Percentiles rank a stretch among this genome's conserved stretches.
These are phyloP conservation scores for Phorcus lineatus DNA, from an alignment of 2,888 invertebrate species.

Conservation along the genomic window DNA sequence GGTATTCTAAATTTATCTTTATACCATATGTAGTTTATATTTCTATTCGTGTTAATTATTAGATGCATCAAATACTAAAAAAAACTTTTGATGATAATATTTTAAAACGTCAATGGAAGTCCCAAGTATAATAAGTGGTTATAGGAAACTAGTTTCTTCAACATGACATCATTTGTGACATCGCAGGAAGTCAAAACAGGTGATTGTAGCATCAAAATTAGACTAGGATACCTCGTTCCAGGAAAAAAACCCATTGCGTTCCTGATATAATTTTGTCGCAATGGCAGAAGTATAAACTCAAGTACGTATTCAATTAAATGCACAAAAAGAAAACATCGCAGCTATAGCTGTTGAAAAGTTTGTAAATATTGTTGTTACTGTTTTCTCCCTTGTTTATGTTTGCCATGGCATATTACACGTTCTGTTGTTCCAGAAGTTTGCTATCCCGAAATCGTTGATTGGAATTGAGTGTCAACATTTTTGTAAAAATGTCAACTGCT, in stretches of 20 bases:
- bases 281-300: not conserved
- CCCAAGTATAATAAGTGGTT: too few relatives aligned
- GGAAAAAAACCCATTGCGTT: not conserved
- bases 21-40: too few relatives aligned
- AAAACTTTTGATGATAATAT: too few relatives aligned
- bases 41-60: too few relatives aligned
- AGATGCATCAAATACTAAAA: too few relatives aligned
- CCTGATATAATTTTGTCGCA: not conserved
- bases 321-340: not conserved
- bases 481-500: too few relatives aligned
- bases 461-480: too few relatives aligned
- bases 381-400: not conserved
- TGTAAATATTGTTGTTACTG: not conserved
- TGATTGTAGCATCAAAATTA: constrained; percentile 38
- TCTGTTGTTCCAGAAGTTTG: too few relatives aligned
- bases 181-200: constrained; percentile 53
- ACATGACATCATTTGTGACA: constrained; percentile 54
- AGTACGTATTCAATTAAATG: not conserved
- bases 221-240: constrained; percentile 4
- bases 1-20: too few relatives aligned
- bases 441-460: too few relatives aligned
- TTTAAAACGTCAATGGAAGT: too few relatives aligned
- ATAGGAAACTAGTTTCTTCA: not conserved
- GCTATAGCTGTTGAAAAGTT: not conserved
- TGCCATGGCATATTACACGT: not conserved